Base-by-base conservation (phyloP, 2,797 vertebrate genomes). In the Centropyge bicolor region DNA sequence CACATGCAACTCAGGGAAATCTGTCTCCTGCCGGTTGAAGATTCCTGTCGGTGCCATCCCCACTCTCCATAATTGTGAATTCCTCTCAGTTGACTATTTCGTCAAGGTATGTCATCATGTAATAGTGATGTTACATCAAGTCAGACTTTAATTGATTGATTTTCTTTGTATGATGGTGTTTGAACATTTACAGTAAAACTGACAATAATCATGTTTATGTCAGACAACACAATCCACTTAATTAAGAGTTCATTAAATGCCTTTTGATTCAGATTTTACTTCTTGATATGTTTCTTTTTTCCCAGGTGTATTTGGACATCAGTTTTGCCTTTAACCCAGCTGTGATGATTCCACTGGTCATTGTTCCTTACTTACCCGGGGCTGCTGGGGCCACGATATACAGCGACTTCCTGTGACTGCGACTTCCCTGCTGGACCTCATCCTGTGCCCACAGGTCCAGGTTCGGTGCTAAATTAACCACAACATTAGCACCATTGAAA, bases 11-110 rank as follows among this genome's bases (percentile, higher is more conserved):
- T 94, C 96, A 82, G 93, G 95, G 17, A 91, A 95, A 82, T 96
- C 91, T 0, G 94, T 95, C 88, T 92, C 94, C 83, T 96, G 96
- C 72, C 93, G 96, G 61, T 13, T 98, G 68, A 94, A 91, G 83
- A 94, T 98, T 84, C 97, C 97, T 70, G 79, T 73, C 0, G 90
- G 90, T 36, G 64, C 86, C 91, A 0, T 88, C 91, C 11, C 5
- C 68, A 95, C 92, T 3, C 89, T 98, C 71, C 87, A 94, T 0
- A 96, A 97, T 76, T 98, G 97, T 90, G 95, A 96, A 46, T 96
- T 98, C 86, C 91, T 99, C 72, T 95, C 95, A 64, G 94, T 97
- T 86, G 92, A 96, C 24, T 96, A 97, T 88, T 91, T 91, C 14
- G 45, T 98, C 31, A 97, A 97, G 97, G 97, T 94, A 86, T 57